Base-by-base conservation (phyloP, 1,140 invertebrate genomes). In the Hylyphantes graminicola region DNA sequence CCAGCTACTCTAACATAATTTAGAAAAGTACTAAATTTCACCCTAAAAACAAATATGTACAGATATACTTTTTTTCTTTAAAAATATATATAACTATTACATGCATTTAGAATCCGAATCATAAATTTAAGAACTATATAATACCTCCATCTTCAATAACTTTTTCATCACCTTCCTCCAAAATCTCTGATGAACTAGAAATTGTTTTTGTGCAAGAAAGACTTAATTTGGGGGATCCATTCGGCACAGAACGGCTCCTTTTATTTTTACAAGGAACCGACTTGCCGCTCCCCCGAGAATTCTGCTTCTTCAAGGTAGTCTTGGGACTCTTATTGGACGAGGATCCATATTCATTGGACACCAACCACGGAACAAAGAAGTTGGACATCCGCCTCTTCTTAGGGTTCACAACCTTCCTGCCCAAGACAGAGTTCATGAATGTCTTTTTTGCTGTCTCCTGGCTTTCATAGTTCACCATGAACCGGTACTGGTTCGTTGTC, bases 331-430 rank as follows among this genome's bases (percentile, higher is more conserved):
- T 75, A 51, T 61, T 21, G 35, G 35, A 35, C 10, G 78, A n/a
- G 10, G 72, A 50, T 53, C 64, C 51, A 50, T 77, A 85, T 61
- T 76, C 73, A 67, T 54, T 77, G 6, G 64, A 68, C 3, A 70
- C 82, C 6, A 85, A 48, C 82, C 82, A 85, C 6, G 82, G 82
- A 5, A 85, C 82, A 77, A 85, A 85, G 35, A 85, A 85, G 10
- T 76, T 59, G 7, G 82, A 85, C 82, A 85, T 85, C 3, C 82
- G 63, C n/a, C 65, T 57, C 19, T 83, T 75, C n/a, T 76, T 77
- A 6, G 61, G 13, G 13, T n/a, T 65, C 7, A 57, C 48, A 8
- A 11, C 17, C 53, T 77, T 85, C n/a, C 70, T 77, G 0, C 82
- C 82, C 1, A 85, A 51, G 6, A 85, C 82, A 21, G 73, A 76